Base-by-base conservation (phyloP, 2,888 invertebrate species). In the Limenitis arthemis region DNA sequence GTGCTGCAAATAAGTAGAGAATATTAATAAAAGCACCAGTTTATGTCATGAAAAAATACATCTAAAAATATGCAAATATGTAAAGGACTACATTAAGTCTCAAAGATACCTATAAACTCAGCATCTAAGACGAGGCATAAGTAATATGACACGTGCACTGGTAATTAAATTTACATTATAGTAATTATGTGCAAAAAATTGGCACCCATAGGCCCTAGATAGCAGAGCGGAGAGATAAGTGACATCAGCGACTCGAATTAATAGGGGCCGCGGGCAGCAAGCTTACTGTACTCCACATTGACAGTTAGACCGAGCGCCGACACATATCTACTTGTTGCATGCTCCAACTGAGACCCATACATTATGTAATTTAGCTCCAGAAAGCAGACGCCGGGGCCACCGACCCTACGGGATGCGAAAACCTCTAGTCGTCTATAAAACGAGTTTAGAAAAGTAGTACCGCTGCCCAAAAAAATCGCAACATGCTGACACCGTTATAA, bases 401-500 rank as follows among this genome's bases (percentile, higher is more conserved):
- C 85, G 86, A 85, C 86, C 86, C 85, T 85, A 80, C 79, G 83
- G 86, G 86, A 82, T 81, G 81, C 85, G 82, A 84, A 85, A 84
- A 82, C 83, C 81, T 83, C 86, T 85, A 86, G 84, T 79, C 79
- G 83, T 83, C 84, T 84, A 84, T 79, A 85, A 66, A 87, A 87
- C 86, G 84, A 85, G 86, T 86, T 86, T 86, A 85, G 82, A 84
- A 84, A 86, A 85, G 86, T 83, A 85, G 86, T 83, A 84, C 85
- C 86, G 84, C 86, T 85, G 79, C 78, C 86, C 87, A 86, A 87
- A 86, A 87, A 87, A 87, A 86, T 87, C 85, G 85, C 86, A 85
- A 86, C 86, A 86, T 86, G 86, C 84, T 86, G 86, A 85, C 86
- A 87, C 86, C 86, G 86, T 87, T 87, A 87, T 83, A 83, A 81